Evolutionary conservation across 2,113 vertebrate species (phyloP).

Genomic region (Podiceps cristatus): DNA sequence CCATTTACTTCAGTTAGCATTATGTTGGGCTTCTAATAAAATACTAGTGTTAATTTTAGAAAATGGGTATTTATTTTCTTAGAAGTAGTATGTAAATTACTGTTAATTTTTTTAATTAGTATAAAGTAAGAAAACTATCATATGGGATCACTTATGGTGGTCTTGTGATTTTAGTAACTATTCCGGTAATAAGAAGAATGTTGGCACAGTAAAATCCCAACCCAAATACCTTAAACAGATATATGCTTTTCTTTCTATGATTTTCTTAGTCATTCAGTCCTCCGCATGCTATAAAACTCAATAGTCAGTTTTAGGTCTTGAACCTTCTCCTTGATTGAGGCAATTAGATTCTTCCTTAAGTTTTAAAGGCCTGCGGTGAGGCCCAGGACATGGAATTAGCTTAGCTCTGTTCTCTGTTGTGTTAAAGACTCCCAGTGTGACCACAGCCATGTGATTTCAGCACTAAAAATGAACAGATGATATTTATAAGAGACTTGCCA

Average conservation of each 20-base stretch:
- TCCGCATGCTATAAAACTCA: neutral
- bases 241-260: neutral
- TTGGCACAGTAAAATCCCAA: slow-evolving; percentile 19
- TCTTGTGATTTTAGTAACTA: neutral
- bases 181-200: neutral
- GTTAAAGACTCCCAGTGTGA: neutral
- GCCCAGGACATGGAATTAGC: neutral
- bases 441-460: neutral
- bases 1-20: neutral
- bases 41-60: neutral
- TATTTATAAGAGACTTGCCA: neutral
- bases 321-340: neutral
- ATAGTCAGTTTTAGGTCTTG: neutral
- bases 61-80: neutral
- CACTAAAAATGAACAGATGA: neutral
- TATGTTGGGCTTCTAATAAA: neutral
- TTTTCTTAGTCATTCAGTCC: neutral
- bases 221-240: neutral
- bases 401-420: neutral
- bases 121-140: neutral
- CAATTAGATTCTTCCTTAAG: neutral
- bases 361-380: neutral
- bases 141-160: neutral
- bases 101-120: neutral
- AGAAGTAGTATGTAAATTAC: neutral